A percentile compares a stretch with the other conserved stretches of the same genome.
Evolutionary conservation across 1,140 invertebrate species (phyloP).

Genomic region (Monomorium pharaonis): DNA sequence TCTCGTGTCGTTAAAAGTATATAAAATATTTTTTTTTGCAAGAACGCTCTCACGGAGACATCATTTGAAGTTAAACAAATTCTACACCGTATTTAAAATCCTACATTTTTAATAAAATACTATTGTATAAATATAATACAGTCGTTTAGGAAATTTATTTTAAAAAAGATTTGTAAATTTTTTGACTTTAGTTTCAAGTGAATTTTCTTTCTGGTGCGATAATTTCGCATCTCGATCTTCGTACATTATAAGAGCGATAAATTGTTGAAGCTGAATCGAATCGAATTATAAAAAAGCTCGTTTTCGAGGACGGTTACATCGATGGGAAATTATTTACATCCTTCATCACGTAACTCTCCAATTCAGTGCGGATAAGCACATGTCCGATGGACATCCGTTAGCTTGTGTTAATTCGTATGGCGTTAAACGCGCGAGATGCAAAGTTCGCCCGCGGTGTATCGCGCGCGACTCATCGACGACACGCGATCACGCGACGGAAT

Average conservation of each 20-base stretch:
- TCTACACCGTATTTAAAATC: background rate
- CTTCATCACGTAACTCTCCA: background rate
- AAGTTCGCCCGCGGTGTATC: slow-evolving; percentile 13
- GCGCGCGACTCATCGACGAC: slow-evolving; percentile 4
- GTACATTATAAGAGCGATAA: background rate
- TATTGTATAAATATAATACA: too few species aligned
- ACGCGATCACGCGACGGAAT: slow-evolving; percentile 15
- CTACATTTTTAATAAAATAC: background rate
- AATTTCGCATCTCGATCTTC: background rate
- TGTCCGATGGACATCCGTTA: slow-evolving; percentile 18
- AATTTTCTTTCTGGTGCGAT: background rate
- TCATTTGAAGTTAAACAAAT: background rate
- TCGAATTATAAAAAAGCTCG: background rate
- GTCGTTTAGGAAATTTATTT: background rate
- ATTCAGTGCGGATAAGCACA: background rate
- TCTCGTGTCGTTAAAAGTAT: background rate
- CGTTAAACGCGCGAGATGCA: slow-evolving; percentile 12
- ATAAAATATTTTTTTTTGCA: background rate
- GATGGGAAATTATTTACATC: slow-evolving; percentile 13
- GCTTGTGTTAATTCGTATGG: background rate
- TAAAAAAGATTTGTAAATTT: background rate
- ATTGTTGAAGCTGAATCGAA: background rate
- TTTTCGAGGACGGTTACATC: background rate
- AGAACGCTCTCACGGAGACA: background rate
- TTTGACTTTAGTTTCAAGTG: background rate